A percentile compares a stretch with the other conserved stretches of the same genome.
Evolutionary conservation across 2,797 vertebrate genomes (phyloP).

Genomic region (Chiroxiphia lanceolata): DNA sequence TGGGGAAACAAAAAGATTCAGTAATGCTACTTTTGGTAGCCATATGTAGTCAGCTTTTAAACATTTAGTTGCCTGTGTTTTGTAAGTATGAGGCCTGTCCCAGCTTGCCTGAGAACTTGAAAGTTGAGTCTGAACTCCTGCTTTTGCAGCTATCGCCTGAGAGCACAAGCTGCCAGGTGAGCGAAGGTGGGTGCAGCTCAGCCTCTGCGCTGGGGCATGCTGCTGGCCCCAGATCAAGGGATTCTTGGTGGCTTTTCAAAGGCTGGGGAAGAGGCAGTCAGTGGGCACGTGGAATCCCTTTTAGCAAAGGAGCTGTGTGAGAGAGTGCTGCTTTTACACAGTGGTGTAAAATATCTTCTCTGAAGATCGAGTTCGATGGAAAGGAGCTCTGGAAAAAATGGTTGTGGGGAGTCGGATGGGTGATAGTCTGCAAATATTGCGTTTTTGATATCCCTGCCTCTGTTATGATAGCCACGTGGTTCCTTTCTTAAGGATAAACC

Average conservation of each 20-base stretch:
- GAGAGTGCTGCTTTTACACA: not conserved
- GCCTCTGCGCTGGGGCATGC: constrained; percentile 8
- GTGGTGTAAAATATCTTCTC: not conserved
- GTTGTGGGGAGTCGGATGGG: not conserved
- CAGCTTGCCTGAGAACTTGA: constrained; percentile 61
- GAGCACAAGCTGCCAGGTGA: constrained; percentile 30
- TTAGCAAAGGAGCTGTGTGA: not conserved
- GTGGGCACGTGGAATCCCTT: constrained; percentile 53
- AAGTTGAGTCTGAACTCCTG: constrained; percentile 63
- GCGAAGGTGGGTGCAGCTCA: constrained; percentile 35
- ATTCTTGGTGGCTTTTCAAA: constrained; percentile 49
- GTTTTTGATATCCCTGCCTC: not conserved
- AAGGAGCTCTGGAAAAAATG: not conserved
- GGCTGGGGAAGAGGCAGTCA: constrained; percentile 30
- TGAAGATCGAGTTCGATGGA: not conserved
- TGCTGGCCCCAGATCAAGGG: constrained; percentile 20
- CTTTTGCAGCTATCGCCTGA: constrained; percentile 54
- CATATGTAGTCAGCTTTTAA: not conserved
- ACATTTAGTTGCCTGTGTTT: constrained; percentile 17
- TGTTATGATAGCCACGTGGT: not conserved
- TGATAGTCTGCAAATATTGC: not conserved
- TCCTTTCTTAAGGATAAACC: not conserved
- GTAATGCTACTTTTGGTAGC: not conserved
- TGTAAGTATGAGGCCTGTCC: constrained; percentile 41
- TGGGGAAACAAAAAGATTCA: not conserved